Conservation (phyloP, 2,113 vertebrate species). For the Bagarius yarrelli region DNA sequence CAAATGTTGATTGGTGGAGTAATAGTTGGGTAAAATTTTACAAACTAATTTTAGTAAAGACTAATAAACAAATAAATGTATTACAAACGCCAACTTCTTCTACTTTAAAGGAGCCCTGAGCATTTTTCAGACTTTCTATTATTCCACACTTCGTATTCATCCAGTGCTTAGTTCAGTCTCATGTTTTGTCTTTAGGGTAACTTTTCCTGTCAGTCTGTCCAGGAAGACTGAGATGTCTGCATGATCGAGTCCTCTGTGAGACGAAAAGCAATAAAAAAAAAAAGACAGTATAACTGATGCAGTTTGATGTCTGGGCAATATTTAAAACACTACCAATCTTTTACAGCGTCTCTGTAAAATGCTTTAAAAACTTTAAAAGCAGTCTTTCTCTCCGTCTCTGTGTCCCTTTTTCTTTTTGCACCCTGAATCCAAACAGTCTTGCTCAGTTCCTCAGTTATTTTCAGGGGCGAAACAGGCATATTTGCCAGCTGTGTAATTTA, state of each 20-base stretch:
- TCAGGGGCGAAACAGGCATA: constrained; percentile 88
- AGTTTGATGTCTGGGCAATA: constrained; percentile 1
- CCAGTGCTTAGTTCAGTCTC: background rate
- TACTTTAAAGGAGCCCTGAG: background rate
- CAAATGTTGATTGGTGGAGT: background rate
- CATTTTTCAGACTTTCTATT: background rate
- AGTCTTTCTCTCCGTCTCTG: background rate
- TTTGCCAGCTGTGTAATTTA: constrained; percentile 98
- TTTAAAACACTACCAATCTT: background rate
- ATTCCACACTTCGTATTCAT: background rate
- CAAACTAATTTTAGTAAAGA: background rate
- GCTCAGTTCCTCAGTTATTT: constrained; percentile 73
- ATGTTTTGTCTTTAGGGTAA: background rate
- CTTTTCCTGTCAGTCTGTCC: background rate
- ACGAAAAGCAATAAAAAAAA: background rate
- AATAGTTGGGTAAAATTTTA: background rate
- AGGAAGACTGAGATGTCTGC: background rate
- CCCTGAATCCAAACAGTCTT: constrained; percentile 65
- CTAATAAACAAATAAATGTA: background rate
- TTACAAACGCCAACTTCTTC: background rate
- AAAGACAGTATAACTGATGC: background rate
- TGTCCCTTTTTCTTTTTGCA: constrained; percentile 53
- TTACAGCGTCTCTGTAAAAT: background rate
- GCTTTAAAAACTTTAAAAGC: background rate
- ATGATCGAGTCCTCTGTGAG: background rate